Evolutionary conservation across 1,140 invertebrate genomes (phyloP).

Genomic region (Notospermus geniculatus): DNA sequence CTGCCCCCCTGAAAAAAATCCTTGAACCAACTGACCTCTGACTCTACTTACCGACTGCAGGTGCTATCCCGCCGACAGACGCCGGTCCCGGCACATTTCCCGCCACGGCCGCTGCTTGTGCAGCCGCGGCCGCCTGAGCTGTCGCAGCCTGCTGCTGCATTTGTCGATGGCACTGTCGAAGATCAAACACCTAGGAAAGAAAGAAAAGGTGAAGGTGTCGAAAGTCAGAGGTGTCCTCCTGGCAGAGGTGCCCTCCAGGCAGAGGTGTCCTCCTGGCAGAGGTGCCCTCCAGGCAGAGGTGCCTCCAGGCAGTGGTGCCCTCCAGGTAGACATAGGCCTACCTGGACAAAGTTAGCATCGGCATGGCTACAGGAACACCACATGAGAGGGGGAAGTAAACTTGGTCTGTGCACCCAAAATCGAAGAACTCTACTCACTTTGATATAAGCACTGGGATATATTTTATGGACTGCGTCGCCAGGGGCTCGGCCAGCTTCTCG

Average conservation of each 20-base stretch:
- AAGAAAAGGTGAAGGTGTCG: neutral
- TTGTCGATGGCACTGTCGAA: constrained; percentile 92
- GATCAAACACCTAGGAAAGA: constrained; percentile 79
- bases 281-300: too few species aligned
- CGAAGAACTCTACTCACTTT: constrained; percentile 71
- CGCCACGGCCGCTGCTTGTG: constrained; percentile 93
- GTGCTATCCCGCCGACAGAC: constrained; percentile 62
- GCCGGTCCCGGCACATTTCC: constrained; percentile 69
- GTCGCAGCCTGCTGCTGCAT: constrained; percentile 92
- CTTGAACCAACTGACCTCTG: too few species aligned
- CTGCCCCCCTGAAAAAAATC: too few species aligned
- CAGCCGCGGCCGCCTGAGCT: constrained; percentile 89
- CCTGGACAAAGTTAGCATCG: neutral
- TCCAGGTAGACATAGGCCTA: too few species aligned
- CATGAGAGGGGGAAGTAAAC: neutral
- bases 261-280: too few species aligned
- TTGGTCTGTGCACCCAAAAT: too few species aligned
- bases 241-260: too few species aligned
- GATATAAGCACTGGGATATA: constrained; percentile 94
- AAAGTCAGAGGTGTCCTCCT: too few species aligned
- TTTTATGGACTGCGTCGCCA: constrained; percentile 98
- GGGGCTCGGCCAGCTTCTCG: constrained; percentile 92
- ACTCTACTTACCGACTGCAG: constrained; percentile 62
- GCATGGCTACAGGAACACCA: neutral
- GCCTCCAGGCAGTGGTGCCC: too few species aligned